Percentiles rank a stretch among this genome's conserved stretches.
Conservation (phyloP, 2,797 vertebrate genomes). For the Neosilurus hyrtlii region DNA sequence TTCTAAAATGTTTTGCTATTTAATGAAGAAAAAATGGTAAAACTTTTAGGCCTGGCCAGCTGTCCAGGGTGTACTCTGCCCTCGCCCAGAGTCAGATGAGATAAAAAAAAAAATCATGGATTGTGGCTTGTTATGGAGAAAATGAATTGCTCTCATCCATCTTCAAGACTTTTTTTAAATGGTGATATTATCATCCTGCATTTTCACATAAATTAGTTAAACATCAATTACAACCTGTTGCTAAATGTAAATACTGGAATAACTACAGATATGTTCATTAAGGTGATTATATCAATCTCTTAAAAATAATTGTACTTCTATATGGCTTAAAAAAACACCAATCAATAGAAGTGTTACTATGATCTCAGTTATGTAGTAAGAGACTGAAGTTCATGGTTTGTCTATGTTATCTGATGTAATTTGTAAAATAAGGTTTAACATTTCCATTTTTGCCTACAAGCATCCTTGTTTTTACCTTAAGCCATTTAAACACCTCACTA, state of each 20-base stretch:
- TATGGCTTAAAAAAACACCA: background rate
- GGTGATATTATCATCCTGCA: conserved; percentile 61
- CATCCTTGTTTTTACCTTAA: conserved; percentile 56
- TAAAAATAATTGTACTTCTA: background rate
- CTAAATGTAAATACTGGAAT: background rate
- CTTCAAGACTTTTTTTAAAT: background rate
- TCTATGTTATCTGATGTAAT: no score
- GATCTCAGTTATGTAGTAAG: no score
- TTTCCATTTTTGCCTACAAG: background rate
- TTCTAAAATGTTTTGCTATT: background rate
- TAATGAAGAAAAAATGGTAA: background rate
- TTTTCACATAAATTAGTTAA: background rate
- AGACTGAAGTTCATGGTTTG: no score
- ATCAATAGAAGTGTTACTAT: background rate
- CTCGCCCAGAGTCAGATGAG: no score
- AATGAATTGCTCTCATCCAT: background rate
- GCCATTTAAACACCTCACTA: conserved; percentile 59
- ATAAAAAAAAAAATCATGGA: no score
- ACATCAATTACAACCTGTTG: background rate
- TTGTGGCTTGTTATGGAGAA: background rate
- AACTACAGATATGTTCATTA: background rate
- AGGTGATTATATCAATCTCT: background rate
- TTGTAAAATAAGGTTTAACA: no score
- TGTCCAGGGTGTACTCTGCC: no score
- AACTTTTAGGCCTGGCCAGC: no score